Evolutionary conservation across 2,888 invertebrate species (phyloP), one percentile per base, ranked within the genome.

Genomic region (Habrosyne pyritoides): DNA sequence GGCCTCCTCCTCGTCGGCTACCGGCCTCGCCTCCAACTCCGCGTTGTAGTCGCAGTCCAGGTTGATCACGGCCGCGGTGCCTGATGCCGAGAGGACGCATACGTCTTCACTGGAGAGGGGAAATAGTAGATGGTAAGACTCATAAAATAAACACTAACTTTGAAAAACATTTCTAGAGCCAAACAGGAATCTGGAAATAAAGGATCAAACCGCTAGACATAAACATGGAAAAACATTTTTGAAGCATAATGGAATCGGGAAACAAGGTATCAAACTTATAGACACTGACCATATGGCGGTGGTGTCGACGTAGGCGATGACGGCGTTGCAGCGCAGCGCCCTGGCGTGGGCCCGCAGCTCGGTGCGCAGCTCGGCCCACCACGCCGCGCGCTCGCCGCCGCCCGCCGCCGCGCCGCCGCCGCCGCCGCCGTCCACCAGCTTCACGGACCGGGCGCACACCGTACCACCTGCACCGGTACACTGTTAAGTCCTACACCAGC

Each of bases 311-410:
- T 99, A 99, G 0, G 98, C 99, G 46, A 99, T 91, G 50, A 99
- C 98, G 5, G 98, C 98, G 83, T 98, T 98, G 76, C 99, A 99
- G 10, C 97, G 96, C 62, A 99, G 92, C 0, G 98, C 97, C 42
- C 98, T 93, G 5, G 98, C 97, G 84, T 99, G 99, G 2, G 99
- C 98, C 0, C 98, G 94, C 56, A 99, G 96, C 93, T 99, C 99
- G 84, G 98, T 98, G 52, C 99, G 93, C 22, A 99, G 93, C 88
- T 99, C 99, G 0, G 97, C 97, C 99, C 99, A 99, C 98, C 99
- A 99, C 1, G 96, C 96, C 75, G 99, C 98, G 47, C 99, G 94
- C 2, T 97, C 96, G 79, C 98, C 98, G 18, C 97, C 2, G 99
- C 98, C 98, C 53, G 95, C 98, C 54, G 95, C 98, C 2, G 97